phyloP scores from a whole-genome alignment of 2,113 vertebrate genomes.

The Baryphthengus martii region DNA sequence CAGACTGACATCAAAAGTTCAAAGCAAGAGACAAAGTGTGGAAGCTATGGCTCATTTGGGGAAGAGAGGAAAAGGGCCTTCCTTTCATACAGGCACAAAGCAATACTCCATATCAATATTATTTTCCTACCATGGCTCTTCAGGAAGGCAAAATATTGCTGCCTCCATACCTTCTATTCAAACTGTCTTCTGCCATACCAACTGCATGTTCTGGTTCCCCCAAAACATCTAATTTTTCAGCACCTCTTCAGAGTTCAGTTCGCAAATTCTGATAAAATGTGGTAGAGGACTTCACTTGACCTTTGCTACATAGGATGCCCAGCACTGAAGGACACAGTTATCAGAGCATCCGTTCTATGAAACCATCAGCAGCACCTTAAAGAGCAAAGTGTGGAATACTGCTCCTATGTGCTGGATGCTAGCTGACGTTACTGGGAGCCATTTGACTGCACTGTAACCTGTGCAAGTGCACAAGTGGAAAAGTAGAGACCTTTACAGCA shows the following conservation, averaged over 20 bases:
- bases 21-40: background rate
- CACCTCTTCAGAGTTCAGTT: background rate
- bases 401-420: background rate
- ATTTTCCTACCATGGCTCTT: background rate
- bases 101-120: background rate
- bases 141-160: background rate
- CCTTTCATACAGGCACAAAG: background rate
- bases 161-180: background rate
- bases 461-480: background rate
- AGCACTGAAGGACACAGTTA: background rate
- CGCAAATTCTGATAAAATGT: background rate
- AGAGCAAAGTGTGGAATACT: background rate
- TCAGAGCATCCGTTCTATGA: background rate
- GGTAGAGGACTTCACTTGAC: background rate
- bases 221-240: background rate
- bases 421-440: background rate
- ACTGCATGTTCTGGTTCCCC: background rate
- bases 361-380: background rate
- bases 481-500: background rate
- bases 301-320: background rate
- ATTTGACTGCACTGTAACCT: background rate
- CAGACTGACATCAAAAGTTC: background rate
- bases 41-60: background rate
- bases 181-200: background rate
- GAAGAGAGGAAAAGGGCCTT: background rate